These are phyloP conservation scores for Cheilosia vernalis DNA, from an alignment of 2,888 invertebrate genomes.

Conservation along the genomic window DNA sequence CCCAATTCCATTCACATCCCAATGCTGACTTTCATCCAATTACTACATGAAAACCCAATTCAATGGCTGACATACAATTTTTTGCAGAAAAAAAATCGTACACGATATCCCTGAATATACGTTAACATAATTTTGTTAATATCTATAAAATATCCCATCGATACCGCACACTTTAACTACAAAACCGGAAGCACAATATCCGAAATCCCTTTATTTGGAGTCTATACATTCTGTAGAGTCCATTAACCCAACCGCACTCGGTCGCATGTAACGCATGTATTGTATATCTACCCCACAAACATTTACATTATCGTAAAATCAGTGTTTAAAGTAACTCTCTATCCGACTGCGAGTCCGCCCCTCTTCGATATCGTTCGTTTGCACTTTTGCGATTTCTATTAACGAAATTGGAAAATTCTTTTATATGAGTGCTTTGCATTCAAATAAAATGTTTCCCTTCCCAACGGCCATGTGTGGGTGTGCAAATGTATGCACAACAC, in stretches of 20 bases:
- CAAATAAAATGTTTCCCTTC: conserved; percentile 36
- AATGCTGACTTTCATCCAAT: conserved; percentile 21
- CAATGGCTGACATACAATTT: conserved; percentile 34
- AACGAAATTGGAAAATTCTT: conserved; percentile 73
- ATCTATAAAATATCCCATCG: conserved; percentile 28
- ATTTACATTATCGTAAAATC: conserved; percentile 65
- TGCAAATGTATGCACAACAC: conserved; percentile 9
- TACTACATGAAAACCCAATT: conserved; percentile 56
- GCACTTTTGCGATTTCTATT: conserved; percentile 74
- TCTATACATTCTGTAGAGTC: conserved; percentile 1
- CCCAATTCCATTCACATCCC: too few relatives aligned
- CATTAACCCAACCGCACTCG: conserved; percentile 13
- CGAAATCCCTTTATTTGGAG: conserved; percentile 8
- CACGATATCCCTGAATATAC: conserved; percentile 40
- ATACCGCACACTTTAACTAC: conserved; percentile 22
- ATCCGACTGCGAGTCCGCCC: conserved; percentile 3
- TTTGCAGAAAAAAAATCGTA: not conserved
- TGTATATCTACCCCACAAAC: not conserved
- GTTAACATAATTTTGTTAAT: conserved; percentile 68
- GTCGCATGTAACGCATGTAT: not conserved
- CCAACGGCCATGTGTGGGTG: conserved; percentile 9
- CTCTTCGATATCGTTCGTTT: conserved; percentile 40
- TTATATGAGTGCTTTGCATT: conserved; percentile 66
- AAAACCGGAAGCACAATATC: conserved; percentile 36
- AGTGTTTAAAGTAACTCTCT: conserved; percentile 59